Percentiles rank a stretch among this genome's conserved stretches.
phyloP scores from a whole-genome alignment of 2,113 vertebrate genomes.

The Hemiprocne comata region DNA sequence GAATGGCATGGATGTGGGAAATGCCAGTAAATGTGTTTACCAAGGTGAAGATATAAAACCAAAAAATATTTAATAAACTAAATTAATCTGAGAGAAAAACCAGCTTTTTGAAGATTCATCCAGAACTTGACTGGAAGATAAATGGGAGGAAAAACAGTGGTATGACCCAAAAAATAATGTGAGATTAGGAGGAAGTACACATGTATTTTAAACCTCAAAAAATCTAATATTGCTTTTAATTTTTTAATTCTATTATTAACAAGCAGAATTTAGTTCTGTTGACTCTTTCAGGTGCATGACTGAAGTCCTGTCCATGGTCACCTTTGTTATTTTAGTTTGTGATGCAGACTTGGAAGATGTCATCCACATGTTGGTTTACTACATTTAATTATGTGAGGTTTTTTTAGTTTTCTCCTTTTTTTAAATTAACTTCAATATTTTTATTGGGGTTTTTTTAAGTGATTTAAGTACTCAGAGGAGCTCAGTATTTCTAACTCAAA shows the following conservation, averaged over 20 bases:
- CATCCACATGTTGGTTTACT: neutral
- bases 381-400: fast-evolving
- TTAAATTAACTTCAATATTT: neutral
- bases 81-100: neutral
- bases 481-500: neutral
- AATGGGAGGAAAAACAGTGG: neutral
- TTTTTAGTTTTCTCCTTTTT: neutral
- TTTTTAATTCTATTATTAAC: neutral
- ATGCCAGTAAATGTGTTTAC: neutral
- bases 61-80: neutral
- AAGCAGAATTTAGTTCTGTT: neutral
- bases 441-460: neutral
- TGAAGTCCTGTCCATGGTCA: neutral
- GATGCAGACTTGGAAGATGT: neutral
- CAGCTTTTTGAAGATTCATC: neutral
- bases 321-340: neutral
- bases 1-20: neutral
- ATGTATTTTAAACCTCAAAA: neutral
- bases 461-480: neutral
- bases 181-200: neutral
- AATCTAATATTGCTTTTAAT: neutral
- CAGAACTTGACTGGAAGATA: neutral
- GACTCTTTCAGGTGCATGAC: neutral
- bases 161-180: neutral
- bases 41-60: neutral